phyloP scores from a whole-genome alignment of 2,797 vertebrate genomes.

The Lacerta viridis region DNA sequence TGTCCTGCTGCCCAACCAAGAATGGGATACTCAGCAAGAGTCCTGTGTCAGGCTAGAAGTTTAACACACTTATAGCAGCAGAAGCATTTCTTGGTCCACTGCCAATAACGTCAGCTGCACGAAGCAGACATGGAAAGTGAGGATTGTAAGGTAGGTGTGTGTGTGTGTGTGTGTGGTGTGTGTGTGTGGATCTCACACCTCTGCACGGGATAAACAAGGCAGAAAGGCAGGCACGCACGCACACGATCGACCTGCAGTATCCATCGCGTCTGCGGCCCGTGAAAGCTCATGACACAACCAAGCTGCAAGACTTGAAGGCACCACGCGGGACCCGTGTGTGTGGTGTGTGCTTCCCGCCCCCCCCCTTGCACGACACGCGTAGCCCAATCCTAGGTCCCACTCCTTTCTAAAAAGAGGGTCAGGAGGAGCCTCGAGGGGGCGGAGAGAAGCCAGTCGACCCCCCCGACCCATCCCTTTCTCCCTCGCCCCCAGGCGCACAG shows the following conservation, averaged over 20 bases:
- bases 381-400: too few relatives aligned
- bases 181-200: too few relatives aligned
- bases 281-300: background rate
- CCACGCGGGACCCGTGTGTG: background rate
- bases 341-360: background rate
- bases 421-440: too few relatives aligned
- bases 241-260: background rate
- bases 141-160: too few relatives aligned
- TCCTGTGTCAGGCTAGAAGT: background rate
- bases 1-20: background rate
- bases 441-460: too few relatives aligned
- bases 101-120: background rate
- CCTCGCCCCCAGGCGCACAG: rapidly evolving
- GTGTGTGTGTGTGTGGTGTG: too few relatives aligned
- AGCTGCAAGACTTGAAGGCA: background rate
- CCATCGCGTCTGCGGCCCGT: background rate
- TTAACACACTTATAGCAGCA: background rate
- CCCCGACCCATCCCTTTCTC: background rate
- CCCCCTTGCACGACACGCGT: background rate
- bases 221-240: background rate
- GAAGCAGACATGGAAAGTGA: too few relatives aligned
- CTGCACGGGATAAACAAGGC: too few relatives aligned
- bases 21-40: background rate
- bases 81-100: too few relatives aligned
- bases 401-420: too few relatives aligned